Base-by-base conservation (phyloP, 2,113 vertebrate species). In the Phaetusa simplex region DNA sequence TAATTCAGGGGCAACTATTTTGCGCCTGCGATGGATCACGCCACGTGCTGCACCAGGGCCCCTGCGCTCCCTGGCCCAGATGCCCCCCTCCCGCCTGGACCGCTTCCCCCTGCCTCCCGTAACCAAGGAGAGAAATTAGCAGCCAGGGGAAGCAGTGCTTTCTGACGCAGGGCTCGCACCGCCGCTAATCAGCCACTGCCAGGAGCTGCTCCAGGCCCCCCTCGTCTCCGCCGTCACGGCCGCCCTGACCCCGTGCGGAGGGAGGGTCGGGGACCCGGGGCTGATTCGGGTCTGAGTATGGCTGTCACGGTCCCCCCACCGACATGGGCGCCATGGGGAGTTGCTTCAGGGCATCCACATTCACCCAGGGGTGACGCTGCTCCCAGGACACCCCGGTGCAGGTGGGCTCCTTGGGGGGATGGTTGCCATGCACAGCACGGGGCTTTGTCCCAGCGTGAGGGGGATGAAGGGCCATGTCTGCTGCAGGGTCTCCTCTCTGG, bases 91-190 rank as follows among this genome's bases (percentile, higher is more conserved):
- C 90, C 24, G 80, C 74, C 85, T 21, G 86, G 82, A 49, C 77
- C 3, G 18, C 67, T 82, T 74, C 86, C 65, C 80, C 72, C 71
- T 38, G 67, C 69, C 84, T 77, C 88, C 91, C 0, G 56, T 94
- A 86, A 87, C 93, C 89, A 93, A 65, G 95, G 93, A 96, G 93
- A 87, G 85, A 52, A 74, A 89, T 58, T 16, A 86, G 93, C 83
- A 66, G 85, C 3, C 5, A 50, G 42, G 43, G 59, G 20, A 53
- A 72, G 79, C 19, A 18, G 29, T 6, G 82, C 42, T 81, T 42
- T 74, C 87, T 97, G 96, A 91, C 47, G 82, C 95, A 90, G 72
- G 62, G 86, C 76, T 95, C 32, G 8, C 62, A 14, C 74, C 17
- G 19, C 70, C 20, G 16, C 79, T 80, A 27, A 86, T 76, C 89